A percentile compares a stretch with the other conserved stretches of the same genome.
Evolutionary conservation across 2,888 invertebrate species (phyloP).

Genomic region (Drosophila fulvimacula): DNA sequence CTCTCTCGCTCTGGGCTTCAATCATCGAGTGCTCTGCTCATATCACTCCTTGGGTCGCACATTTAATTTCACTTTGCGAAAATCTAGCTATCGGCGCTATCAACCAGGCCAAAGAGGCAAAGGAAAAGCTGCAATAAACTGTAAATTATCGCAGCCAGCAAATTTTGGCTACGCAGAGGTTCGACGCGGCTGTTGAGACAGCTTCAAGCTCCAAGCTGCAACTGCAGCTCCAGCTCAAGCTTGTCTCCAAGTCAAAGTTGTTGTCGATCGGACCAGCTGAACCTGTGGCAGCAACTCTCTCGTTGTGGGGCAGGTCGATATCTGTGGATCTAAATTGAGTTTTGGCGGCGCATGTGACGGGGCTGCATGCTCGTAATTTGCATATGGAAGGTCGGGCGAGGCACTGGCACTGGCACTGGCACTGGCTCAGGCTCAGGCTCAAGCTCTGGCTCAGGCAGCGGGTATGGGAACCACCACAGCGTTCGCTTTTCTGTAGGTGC

Average conservation of each 20-base stretch:
- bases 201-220: background rate
- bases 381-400: slow-evolving; percentile 73
- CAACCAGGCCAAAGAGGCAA: background rate
- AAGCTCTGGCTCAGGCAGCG: slow-evolving; percentile 8
- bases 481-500: slow-evolving; percentile 58
- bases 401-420: slow-evolving; percentile 40
- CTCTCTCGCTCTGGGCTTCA: no score
- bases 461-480: slow-evolving; percentile 81
- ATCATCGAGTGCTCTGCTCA: background rate
- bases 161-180: slow-evolving; percentile 42
- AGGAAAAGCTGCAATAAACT: slow-evolving; percentile 35
- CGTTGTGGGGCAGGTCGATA: slow-evolving; percentile 66
- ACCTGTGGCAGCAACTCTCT: slow-evolving; percentile 49
- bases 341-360: slow-evolving; percentile 80
- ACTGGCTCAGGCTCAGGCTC: slow-evolving; percentile 26
- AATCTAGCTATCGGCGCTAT: slow-evolving; percentile 22
- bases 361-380: slow-evolving; percentile 75
- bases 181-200: slow-evolving; percentile 29
- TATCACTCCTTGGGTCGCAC: background rate
- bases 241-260: slow-evolving; percentile 35
- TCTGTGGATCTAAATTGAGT: slow-evolving; percentile 78
- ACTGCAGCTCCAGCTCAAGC: background rate
- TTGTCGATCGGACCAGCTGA: slow-evolving; percentile 46
- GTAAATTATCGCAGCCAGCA: slow-evolving; percentile 44
- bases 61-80: slow-evolving; percentile 19